A percentile compares a stretch with the other conserved stretches of the same genome.
Evolutionary conservation across 37 sponge, comb jelly and placozoan species (phyloP).

Genomic region (Agelas oroides): DNA sequence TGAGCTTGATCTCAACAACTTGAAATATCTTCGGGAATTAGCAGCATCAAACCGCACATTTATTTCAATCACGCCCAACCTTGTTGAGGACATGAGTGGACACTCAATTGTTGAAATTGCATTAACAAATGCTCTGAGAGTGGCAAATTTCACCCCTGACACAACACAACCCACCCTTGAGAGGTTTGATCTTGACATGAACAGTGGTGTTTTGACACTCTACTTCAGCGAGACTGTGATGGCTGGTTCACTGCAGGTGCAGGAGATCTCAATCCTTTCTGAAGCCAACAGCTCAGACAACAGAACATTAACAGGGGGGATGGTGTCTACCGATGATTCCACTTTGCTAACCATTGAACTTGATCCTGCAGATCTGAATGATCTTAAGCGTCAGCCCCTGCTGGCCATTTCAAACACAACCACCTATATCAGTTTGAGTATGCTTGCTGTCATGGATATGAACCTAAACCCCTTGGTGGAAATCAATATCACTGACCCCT

Average conservation of each 20-base stretch:
- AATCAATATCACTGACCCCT: constrained; percentile 38
- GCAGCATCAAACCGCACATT: constrained; percentile 66
- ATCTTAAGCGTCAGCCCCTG: constrained; percentile 55
- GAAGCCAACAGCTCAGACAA: background rate
- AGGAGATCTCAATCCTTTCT: constrained; percentile 61
- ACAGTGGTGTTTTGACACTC: constrained; percentile 62
- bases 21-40: constrained; percentile 64
- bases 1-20: constrained; percentile 61
- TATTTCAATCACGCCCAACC: constrained; percentile 41
- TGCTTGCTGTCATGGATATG: constrained; percentile 62
- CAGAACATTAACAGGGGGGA: constrained; percentile 56
- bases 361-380: constrained; percentile 59
- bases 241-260: constrained; percentile 52
- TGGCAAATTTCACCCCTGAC: constrained; percentile 61
- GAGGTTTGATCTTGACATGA: constrained; percentile 78
- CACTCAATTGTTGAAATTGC: constrained; percentile 16
- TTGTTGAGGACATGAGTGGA: constrained; percentile 68
- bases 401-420: constrained; percentile 71
- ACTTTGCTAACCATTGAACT: constrained; percentile 41
- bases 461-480: constrained; percentile 57
- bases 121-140: constrained; percentile 14
- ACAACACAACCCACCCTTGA: constrained; percentile 66
- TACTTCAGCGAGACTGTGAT: constrained; percentile 85
- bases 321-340: constrained; percentile 57
- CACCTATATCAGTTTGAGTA: constrained; percentile 77